Evolutionary conservation across 2,113 vertebrate genomes (phyloP).

Genomic region (Toxostoma redivivum): DNA sequence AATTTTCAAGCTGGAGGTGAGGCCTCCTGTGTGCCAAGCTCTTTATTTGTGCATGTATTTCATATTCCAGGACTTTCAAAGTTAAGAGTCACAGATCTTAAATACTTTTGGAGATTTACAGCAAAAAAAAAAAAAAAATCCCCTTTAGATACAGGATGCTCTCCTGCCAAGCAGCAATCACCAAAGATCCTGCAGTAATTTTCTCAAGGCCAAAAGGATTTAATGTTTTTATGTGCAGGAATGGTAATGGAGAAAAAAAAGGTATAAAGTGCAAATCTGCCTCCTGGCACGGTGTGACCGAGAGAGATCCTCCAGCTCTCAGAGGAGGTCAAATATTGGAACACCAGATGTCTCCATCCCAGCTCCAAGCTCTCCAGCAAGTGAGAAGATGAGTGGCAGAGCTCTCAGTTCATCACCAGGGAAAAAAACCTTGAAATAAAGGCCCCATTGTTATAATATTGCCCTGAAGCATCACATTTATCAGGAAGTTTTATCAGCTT

Average conservation of each 20-base stretch:
- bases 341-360: background rate
- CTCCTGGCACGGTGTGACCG: accelerated
- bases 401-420: background rate
- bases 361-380: background rate
- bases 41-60: accelerated
- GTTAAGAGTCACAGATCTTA: background rate
- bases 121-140: background rate
- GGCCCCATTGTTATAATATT: accelerated
- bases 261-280: background rate
- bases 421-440: background rate
- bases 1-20: background rate
- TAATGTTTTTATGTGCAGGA: background rate
- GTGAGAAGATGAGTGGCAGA: background rate
- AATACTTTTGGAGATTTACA: background rate
- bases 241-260: background rate
- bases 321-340: background rate
- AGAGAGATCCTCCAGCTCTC: background rate
- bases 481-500: background rate
- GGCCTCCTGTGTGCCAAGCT: background rate
- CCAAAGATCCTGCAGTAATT: background rate
- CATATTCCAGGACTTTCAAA: background rate
- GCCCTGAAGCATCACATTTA: background rate
- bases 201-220: background rate
- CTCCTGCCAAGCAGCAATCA: background rate
- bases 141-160: background rate